Evolutionary conservation across 2,113 vertebrate species (phyloP).

Genomic region (Aptenodytes patagonicus): DNA sequence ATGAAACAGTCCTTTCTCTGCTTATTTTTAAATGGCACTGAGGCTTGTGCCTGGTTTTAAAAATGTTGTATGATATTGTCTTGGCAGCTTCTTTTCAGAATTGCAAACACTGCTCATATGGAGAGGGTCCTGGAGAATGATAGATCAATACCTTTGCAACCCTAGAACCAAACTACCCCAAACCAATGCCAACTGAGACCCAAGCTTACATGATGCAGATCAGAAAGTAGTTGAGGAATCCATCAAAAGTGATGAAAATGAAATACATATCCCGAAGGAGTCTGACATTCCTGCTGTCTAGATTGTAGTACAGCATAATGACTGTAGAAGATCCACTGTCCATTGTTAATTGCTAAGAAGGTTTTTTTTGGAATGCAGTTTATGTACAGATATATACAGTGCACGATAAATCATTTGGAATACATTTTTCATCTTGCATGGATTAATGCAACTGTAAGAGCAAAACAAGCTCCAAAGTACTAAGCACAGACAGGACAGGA

Average conservation of each 20-base stretch:
- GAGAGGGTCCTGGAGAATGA: neutral
- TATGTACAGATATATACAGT: neutral
- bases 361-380: neutral
- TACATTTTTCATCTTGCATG: conserved; percentile 11
- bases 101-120: neutral
- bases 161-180: neutral
- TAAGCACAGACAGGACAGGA: neutral
- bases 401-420: neutral
- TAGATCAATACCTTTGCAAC: neutral
- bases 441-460: neutral
- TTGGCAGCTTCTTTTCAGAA: neutral
- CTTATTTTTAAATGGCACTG: neutral
- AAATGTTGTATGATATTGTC: neutral
- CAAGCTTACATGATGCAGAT: neutral
- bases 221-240: neutral
- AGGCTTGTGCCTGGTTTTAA: neutral
- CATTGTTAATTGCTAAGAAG: conserved; percentile 17
- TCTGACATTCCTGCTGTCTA: neutral
- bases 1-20: neutral
- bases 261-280: neutral
- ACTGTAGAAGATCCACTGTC: neutral
- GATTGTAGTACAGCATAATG: neutral
- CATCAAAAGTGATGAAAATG: conserved; percentile 21
- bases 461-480: neutral
- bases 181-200: neutral